phyloP scores from a whole-genome alignment of 1,140 invertebrate species.

The Condylostylus longicornis region DNA sequence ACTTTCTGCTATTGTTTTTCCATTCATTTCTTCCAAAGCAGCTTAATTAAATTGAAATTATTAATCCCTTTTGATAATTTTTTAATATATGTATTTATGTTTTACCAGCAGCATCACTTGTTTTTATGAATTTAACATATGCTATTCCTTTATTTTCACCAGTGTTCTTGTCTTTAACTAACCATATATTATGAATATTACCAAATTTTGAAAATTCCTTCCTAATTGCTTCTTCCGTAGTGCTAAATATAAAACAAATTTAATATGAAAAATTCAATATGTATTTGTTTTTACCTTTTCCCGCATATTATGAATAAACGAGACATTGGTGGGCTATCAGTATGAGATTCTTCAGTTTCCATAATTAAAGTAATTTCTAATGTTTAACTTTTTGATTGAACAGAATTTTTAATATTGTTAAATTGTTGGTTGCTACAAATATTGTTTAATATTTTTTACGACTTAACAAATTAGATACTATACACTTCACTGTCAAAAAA shows the following conservation, averaged over 20 bases:
- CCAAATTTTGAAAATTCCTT: slow-evolving; percentile 68
- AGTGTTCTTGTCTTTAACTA: slow-evolving; percentile 69
- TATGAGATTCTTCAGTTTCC: slow-evolving; percentile 25
- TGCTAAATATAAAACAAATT: no score
- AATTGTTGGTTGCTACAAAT: no score
- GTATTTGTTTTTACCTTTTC: no score
- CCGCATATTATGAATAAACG: slow-evolving; percentile 76
- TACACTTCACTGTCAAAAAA: no score
- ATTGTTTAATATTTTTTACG: no score
- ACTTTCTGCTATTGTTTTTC: slow-evolving; percentile 54
- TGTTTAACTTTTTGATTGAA: no score
- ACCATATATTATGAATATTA: slow-evolving; percentile 73
- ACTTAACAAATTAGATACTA: no score
- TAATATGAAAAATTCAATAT: no score
- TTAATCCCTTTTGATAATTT: slow-evolving; percentile 53
- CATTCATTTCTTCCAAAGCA: slow-evolving; percentile 82
- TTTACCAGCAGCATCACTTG: slow-evolving; percentile 71
- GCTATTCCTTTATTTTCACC: slow-evolving; percentile 74
- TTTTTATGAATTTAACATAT: slow-evolving; percentile 74
- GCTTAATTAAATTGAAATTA: no score
- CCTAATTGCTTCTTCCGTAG: slow-evolving; percentile 62
- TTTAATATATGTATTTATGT: slow-evolving; percentile 74
- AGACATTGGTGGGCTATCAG: slow-evolving; percentile 66
- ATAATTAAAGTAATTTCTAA: no score
- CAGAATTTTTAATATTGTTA: no score